Evolutionary conservation across 2,113 vertebrate genomes (phyloP).

Genomic region (Malurus alboscapulatus): DNA sequence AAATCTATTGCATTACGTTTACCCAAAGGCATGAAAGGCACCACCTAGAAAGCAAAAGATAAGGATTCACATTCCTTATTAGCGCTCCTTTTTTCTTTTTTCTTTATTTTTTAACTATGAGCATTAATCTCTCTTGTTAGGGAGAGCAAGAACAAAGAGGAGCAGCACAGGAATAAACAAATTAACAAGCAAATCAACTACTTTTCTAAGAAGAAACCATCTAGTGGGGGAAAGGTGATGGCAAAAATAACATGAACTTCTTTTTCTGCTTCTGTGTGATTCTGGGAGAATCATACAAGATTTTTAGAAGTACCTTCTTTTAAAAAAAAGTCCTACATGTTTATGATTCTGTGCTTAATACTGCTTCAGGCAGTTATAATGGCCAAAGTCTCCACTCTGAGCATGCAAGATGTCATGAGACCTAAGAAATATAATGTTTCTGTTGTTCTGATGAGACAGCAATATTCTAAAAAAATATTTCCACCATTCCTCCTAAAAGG

Average conservation of each 20-base stretch:
- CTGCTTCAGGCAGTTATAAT: not conserved
- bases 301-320: not conserved
- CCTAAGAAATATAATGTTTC: not conserved
- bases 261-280: not conserved
- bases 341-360: not conserved
- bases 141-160: not conserved
- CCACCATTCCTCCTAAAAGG: not conserved
- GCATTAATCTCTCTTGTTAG: not conserved
- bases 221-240: not conserved
- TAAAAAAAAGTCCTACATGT: not conserved
- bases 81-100: not conserved
- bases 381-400: not conserved
- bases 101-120: not conserved
- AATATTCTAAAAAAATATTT: not conserved
- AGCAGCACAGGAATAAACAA: not conserved
- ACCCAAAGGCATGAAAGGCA: not conserved
- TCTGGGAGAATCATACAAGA: not conserved
- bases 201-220: not conserved
- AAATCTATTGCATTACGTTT: not conserved
- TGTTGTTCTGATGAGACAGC: not conserved
- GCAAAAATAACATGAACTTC: not conserved
- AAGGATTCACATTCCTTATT: not conserved
- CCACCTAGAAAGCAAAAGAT: not conserved
- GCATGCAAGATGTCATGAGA: not conserved
- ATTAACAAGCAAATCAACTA: not conserved